Evolutionary conservation across 2,797 vertebrate genomes (phyloP).

Genomic region (Emys orbicularis): DNA sequence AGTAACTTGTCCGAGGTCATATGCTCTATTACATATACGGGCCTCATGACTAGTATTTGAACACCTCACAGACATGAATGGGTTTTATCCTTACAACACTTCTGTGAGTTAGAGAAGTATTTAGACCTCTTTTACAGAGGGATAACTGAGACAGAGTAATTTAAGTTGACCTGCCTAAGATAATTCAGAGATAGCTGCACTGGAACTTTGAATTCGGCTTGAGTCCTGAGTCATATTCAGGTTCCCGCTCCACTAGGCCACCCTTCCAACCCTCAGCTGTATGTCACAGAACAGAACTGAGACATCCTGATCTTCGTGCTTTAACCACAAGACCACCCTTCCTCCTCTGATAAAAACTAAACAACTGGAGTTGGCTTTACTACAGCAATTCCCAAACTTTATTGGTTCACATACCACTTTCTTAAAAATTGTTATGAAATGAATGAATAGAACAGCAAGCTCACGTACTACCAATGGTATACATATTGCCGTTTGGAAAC

Average conservation of each 20-base stretch:
- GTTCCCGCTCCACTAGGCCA: not conserved
- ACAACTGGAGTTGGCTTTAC: not conserved
- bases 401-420: too few relatives aligned
- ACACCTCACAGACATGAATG: accelerated
- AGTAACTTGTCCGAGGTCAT: not conserved
- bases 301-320: accelerated
- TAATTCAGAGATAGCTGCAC: not conserved
- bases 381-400: too few relatives aligned
- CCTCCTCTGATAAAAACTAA: not conserved
- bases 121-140: not conserved
- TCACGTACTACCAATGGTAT: too few relatives aligned
- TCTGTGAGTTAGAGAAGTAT: not conserved
- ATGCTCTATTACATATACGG: accelerated
- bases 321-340: not conserved
- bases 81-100: not conserved
- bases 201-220: too few relatives aligned
- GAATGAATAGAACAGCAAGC: too few relatives aligned
- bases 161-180: not conserved
- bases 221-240: not conserved
- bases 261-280: not conserved
- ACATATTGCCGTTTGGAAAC: too few relatives aligned
- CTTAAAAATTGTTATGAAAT: too few relatives aligned
- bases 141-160: not conserved
- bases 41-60: accelerated
- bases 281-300: not conserved